Conservation (phyloP, 1,140 invertebrate genomes). For the Tetramorium simillimum region DNA sequence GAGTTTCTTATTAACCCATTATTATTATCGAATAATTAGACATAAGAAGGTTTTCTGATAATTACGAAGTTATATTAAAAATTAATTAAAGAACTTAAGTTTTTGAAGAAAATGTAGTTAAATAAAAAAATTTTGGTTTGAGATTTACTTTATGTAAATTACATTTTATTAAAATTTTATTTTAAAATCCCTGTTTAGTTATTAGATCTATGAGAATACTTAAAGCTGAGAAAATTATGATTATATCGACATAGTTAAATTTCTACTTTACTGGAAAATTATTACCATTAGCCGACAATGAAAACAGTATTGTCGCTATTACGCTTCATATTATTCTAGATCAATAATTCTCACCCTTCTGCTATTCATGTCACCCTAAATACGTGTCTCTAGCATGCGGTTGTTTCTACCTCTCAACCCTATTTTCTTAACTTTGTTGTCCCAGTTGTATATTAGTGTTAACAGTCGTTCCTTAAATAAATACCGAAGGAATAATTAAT, state of each 20-base stretch:
- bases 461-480: background rate
- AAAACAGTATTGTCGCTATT: background rate
- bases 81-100: background rate
- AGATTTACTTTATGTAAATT: background rate
- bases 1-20: background rate
- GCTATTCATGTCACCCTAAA: slow-evolving; percentile 43
- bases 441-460: background rate
- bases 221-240: background rate
- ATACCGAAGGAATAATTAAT: background rate
- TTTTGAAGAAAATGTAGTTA: background rate
- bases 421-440: background rate
- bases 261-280: background rate
- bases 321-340: slow-evolving; percentile 33
- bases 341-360: slow-evolving; percentile 49
- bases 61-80: slow-evolving; percentile 4
- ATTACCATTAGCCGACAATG: background rate
- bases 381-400: slow-evolving; percentile 4
- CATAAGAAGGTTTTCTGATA: background rate
- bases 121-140: background rate
- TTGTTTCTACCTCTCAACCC: background rate
- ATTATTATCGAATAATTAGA: background rate
- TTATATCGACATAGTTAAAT: background rate
- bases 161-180: background rate
- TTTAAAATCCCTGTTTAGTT: background rate
- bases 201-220: background rate